Percentiles rank a stretch among this genome's conserved stretches.
Conservation (phyloP, 2,797 vertebrate species). For the Brachymystax lenok region DNA sequence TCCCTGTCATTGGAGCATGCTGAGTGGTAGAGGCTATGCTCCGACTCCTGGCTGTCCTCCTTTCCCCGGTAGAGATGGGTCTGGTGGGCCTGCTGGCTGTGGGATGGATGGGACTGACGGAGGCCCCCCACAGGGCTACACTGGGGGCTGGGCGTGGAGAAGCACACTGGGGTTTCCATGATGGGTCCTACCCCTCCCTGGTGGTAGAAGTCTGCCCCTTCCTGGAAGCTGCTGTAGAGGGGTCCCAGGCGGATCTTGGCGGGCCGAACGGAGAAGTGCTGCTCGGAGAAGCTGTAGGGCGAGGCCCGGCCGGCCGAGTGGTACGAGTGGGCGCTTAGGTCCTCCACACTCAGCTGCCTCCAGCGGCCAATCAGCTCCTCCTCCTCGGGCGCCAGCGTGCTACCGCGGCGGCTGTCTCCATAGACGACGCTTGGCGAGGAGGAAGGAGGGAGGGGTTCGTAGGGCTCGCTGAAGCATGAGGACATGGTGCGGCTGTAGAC, state of each 20-base stretch:
- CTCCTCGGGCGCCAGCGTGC: constrained; percentile 84
- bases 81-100: constrained; percentile 72
- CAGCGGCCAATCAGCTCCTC: constrained; percentile 84
- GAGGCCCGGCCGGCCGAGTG: constrained; percentile 83
- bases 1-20: constrained; percentile 86
- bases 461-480: constrained; percentile 89
- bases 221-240: constrained; percentile 94
- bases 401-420: constrained; percentile 85
- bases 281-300: constrained; percentile 90
- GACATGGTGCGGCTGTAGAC: constrained; percentile 89
- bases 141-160: constrained; percentile 80
- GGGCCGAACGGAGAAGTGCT: constrained; percentile 86
- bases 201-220: constrained; percentile 86
- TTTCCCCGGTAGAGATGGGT: constrained; percentile 79
- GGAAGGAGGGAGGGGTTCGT: constrained; percentile 78
- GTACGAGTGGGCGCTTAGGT: constrained; percentile 87
- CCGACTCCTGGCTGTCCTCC: constrained; percentile 84
- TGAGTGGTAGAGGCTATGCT: constrained; percentile 86
- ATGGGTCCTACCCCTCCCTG: constrained; percentile 67
- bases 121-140: constrained; percentile 73
- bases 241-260: constrained; percentile 87
- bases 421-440: constrained; percentile 88
- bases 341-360: constrained; percentile 91
- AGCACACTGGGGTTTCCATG: constrained; percentile 75
- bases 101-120: constrained; percentile 75